These are phyloP conservation scores for Amphipyra tragopoginis DNA, from an alignment of 2,888 invertebrate genomes.

Conservation along the genomic window DNA sequence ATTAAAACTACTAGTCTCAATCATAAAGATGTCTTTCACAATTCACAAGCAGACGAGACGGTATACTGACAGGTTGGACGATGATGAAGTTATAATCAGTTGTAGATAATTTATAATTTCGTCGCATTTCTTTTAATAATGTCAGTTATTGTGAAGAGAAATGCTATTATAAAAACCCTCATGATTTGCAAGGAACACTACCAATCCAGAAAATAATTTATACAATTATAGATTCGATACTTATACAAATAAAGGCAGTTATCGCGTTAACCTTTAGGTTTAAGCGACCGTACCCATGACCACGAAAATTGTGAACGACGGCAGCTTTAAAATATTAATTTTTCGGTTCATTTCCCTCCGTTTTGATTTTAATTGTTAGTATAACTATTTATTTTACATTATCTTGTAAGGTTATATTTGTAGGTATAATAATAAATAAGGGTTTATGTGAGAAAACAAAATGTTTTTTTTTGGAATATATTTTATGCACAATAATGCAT, in stretches of 20 bases:
- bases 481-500: slow-evolving; percentile 84
- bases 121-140: slow-evolving; percentile 20
- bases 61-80: slow-evolving; percentile 16
- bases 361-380: slow-evolving; percentile 74
- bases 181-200: slow-evolving; percentile 16
- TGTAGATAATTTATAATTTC: slow-evolving; percentile 46
- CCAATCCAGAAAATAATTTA: slow-evolving; percentile 20
- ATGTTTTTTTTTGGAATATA: slow-evolving; percentile 65
- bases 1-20: slow-evolving; percentile 12
- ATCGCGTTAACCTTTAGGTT: slow-evolving; percentile 34
- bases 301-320: slow-evolving; percentile 58
- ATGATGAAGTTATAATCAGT: slow-evolving; percentile 37
- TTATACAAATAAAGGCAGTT: slow-evolving; percentile 33
- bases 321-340: slow-evolving; percentile 66
- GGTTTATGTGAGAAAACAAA: slow-evolving; percentile 72
- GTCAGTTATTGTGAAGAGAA: slow-evolving; percentile 17
- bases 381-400: slow-evolving; percentile 82
- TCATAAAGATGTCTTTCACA: slow-evolving; percentile 11
- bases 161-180: slow-evolving; percentile 11
- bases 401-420: slow-evolving; percentile 53
- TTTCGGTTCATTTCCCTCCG: slow-evolving; percentile 79
- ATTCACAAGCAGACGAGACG: slow-evolving; percentile 9
- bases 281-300: slow-evolving; percentile 46
- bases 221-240: slow-evolving; percentile 25
- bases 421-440: slow-evolving; percentile 67